phyloP scores from a whole-genome alignment of 2,797 vertebrate species.

The Gallinago solitaria region DNA sequence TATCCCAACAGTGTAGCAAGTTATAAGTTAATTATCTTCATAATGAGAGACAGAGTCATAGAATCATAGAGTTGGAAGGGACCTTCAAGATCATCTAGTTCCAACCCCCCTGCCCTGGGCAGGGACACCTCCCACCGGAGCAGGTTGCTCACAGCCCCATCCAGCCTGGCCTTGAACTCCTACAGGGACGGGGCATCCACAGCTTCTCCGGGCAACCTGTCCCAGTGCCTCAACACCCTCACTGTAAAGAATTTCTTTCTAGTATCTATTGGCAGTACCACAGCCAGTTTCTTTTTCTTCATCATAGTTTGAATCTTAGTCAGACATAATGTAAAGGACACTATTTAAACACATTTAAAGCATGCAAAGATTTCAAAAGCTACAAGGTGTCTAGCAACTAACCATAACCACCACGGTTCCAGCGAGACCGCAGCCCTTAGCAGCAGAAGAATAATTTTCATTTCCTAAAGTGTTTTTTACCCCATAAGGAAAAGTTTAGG shows the following conservation, averaged over 20 bases:
- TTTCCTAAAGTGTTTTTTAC: neutral
- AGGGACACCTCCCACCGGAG: too few species aligned
- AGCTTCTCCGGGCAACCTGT: too few species aligned
- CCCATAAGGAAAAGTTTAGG: neutral
- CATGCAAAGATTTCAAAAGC: neutral
- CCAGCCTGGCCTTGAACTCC: too few species aligned
- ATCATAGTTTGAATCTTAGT: too few species aligned
- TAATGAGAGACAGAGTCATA: neutral
- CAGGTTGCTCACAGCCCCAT: too few species aligned
- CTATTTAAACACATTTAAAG: neutral
- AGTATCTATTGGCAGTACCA: too few species aligned
- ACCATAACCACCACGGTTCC: neutral
- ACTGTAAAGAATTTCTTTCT: too few species aligned
- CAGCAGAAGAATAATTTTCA: neutral
- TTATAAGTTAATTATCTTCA: neutral
- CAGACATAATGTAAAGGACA: neutral
- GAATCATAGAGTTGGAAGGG: too few species aligned
- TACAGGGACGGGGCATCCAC: too few species aligned
- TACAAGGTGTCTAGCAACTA: neutral
- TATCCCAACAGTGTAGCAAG: neutral
- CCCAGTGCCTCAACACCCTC: too few species aligned
- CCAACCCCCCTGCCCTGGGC: neutral
- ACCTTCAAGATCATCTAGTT: neutral
- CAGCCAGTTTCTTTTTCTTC: neutral
- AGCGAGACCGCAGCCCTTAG: neutral